Base-by-base conservation (phyloP, 2,888 invertebrate genomes). In the Chymomyza amoena region DNA sequence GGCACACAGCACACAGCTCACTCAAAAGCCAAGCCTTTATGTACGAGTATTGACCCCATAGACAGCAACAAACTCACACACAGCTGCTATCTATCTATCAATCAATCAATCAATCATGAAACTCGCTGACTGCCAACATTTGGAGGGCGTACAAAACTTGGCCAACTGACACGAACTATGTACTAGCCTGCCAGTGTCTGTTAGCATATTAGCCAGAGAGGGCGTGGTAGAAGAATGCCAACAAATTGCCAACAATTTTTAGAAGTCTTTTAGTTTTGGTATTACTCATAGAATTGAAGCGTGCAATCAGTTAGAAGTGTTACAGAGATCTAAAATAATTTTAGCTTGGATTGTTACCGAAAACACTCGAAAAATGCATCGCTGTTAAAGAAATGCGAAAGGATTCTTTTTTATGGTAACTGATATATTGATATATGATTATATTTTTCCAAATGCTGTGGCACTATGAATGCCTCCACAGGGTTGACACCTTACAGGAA, bases 71-170 rank as follows among this genome's bases (percentile, higher is more conserved):
- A 6, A 13, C 39, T 9, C 39, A 45, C 39, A 45, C 39, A 45
- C 20, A 54, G 54, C 54, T 18, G 54, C 52, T 36, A 64, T 61
- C 56, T 25, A 59, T 32, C 25, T 54, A 16, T 52, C 66, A 61
- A 62, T 64, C 70, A 64, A 70, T 72, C 81, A 63, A 64, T 61
- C 78, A 71, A 65, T 76, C 72, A 69, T 73, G 69, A 61, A 64
- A 63, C 39, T 62, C 51, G 62, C 65, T n/a, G 9, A 20, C 1
- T 54, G 18, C 54, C n/a, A 1, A n/a, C n/a, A 3, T 54, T 54
- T 54, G 18, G 54, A 20, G 16, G 54, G 16, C 20, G 54, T 2
- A 13, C 13, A 45, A 13, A 45, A 13, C 13, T 45, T 45, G 39
- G 39, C 39, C 39, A 45, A 45, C 10, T 13, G 39, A 45, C 39